A percentile compares a stretch with the other conserved stretches of the same genome.
These are phyloP conservation scores for Lycia hirtaria DNA, from an alignment of 2,888 invertebrate genomes.

Conservation along the genomic window DNA sequence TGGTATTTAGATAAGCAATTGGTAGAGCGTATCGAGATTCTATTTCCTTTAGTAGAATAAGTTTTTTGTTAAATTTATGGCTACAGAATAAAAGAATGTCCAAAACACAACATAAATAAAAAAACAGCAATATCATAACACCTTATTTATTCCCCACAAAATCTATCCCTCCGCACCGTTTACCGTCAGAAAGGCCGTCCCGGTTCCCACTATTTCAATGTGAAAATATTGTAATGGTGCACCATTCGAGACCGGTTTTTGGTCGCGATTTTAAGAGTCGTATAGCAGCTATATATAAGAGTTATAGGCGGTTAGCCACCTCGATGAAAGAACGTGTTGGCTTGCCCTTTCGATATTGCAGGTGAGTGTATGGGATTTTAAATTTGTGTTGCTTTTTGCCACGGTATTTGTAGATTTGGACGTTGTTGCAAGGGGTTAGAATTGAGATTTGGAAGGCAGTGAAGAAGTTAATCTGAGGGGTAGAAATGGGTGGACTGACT, in stretches of 20 bases:
- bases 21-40: too few species aligned
- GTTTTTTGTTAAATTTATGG: too few species aligned
- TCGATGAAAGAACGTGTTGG: constrained; percentile 48
- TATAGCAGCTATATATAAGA: constrained; percentile 48
- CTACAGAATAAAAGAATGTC: neutral
- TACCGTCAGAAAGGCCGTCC: constrained; percentile 42
- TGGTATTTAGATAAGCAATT: too few species aligned
- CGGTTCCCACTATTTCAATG: constrained; percentile 54
- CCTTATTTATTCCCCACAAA: constrained; percentile 12
- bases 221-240: constrained; percentile 67
- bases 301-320: constrained; percentile 53
- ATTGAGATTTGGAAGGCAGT: neutral
- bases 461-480: neutral
- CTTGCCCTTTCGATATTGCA: constrained; percentile 24
- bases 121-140: constrained; percentile 9
- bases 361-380: constrained; percentile 32
- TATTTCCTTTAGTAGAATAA: too few species aligned
- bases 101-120: too few species aligned
- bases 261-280: constrained; percentile 59
- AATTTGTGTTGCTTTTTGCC: constrained; percentile 14
- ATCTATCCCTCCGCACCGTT: constrained; percentile 31
- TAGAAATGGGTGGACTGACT: neutral
- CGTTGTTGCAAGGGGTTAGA: neutral
- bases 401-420: neutral
- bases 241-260: constrained; percentile 49